phyloP scores from a whole-genome alignment of 2,113 vertebrate species.

The Trachemys scripta region DNA sequence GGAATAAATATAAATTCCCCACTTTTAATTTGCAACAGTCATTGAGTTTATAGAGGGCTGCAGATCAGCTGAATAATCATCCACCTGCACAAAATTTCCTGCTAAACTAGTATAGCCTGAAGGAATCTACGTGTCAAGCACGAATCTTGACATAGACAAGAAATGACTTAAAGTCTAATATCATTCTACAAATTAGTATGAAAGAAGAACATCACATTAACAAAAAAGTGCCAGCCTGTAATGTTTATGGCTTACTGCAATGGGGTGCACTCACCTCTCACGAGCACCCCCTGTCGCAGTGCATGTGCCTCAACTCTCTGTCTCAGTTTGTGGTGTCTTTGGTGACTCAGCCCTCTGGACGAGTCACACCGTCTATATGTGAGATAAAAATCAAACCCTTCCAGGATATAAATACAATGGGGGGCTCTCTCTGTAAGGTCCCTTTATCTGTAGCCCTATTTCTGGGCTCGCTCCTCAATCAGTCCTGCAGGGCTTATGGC shows the following conservation, averaged over 20 bases:
- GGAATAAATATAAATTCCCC: constrained; percentile 38
- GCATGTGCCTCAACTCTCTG: too few relatives aligned
- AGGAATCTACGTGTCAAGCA: constrained; percentile 47
- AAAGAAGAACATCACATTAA: constrained; percentile 28
- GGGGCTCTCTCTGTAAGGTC: too few relatives aligned
- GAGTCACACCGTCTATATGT: too few relatives aligned
- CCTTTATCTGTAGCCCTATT: too few relatives aligned
- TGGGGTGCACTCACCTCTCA: too few relatives aligned
- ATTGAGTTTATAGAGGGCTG: constrained; percentile 59
- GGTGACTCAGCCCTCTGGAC: too few relatives aligned
- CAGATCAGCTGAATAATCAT: constrained; percentile 69
- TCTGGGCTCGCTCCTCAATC: too few relatives aligned
- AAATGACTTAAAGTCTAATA: constrained; percentile 17
- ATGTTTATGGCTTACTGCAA: not conserved
- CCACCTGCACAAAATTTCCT: constrained; percentile 69
- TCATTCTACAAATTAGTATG: constrained; percentile 13
- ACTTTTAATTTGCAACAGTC: constrained; percentile 58
- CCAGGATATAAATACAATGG: too few relatives aligned
- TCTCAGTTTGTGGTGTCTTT: too few relatives aligned
- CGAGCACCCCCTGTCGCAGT: too few relatives aligned
- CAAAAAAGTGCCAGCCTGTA: constrained; percentile 35
- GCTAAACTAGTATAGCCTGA: constrained; percentile 33
- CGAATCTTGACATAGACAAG: constrained; percentile 58
- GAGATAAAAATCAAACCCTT: too few relatives aligned
- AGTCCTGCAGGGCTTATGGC: too few relatives aligned